A percentile compares a stretch with the other conserved stretches of the same genome.
Evolutionary conservation across 2,888 invertebrate species (phyloP).

Genomic region (Smittia sp.): DNA sequence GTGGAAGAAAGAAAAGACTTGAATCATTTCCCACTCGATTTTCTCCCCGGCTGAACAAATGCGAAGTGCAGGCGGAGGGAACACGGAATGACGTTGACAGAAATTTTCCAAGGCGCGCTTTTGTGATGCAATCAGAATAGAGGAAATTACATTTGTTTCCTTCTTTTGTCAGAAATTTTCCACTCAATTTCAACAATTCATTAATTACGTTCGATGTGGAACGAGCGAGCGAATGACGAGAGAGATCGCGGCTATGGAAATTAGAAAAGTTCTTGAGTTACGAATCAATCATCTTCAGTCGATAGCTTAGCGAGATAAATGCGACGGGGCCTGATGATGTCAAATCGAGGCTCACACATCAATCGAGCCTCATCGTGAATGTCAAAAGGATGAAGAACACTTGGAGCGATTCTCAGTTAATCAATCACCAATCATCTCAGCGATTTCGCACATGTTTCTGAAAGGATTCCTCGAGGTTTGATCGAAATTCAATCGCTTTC

Average conservation of each 20-base stretch:
- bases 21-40: constrained; percentile 37
- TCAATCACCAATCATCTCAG: constrained; percentile 28
- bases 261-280: constrained; percentile 25
- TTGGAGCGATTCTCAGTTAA: constrained; percentile 38
- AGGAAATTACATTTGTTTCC: constrained; percentile 42
- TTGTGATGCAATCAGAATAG: constrained; percentile 5
- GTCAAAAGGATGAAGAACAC: constrained; percentile 14
- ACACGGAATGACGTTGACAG: constrained; percentile 29
- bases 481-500: background rate
- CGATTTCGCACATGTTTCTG: background rate
- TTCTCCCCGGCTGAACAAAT: background rate
- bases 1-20: background rate
- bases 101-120: constrained; percentile 20
- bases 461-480: background rate
- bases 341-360: constrained; percentile 22
- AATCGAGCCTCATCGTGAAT: constrained; percentile 6
- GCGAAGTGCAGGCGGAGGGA: constrained; percentile 8
- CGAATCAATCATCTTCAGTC: constrained; percentile 34
- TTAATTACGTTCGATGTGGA: constrained; percentile 25
- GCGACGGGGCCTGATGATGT: constrained; percentile 11
- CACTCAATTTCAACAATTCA: constrained; percentile 41
- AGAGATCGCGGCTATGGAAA: constrained; percentile 11
- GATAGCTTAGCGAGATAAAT: constrained; percentile 1
- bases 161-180: constrained; percentile 36
- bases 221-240: background rate